A percentile compares a stretch with the other conserved stretches of the same genome.
These are phyloP conservation scores for Megaceryle alcyon DNA, from an alignment of 2,797 vertebrate species.

Conservation along the genomic window DNA sequence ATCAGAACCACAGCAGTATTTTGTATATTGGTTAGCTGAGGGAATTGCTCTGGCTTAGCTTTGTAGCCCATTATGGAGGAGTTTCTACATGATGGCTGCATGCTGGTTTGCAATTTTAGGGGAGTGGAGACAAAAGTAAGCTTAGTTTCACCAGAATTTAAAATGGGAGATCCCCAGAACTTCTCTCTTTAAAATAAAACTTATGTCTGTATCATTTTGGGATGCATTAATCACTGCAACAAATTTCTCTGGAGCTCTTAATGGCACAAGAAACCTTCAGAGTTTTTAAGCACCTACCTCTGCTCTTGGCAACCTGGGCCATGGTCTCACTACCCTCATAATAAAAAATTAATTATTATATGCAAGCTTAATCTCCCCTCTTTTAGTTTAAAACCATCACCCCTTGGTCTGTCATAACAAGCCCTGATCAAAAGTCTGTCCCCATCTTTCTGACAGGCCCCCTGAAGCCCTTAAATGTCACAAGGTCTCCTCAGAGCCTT, in stretches of 20 bases:
- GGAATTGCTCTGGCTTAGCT: not conserved
- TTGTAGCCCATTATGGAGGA: not conserved
- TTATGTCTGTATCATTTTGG: accelerated
- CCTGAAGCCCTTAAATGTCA: not conserved
- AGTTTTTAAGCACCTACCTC: not conserved
- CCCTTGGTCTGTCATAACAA: not conserved
- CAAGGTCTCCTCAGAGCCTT: not conserved
- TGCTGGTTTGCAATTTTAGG: not conserved
- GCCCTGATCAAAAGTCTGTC: not conserved
- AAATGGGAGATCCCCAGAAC: not conserved
- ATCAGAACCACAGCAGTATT: conserved; percentile 46
- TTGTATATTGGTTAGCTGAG: conserved; percentile 44
- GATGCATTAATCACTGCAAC: not conserved
- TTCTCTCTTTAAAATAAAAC: not conserved
- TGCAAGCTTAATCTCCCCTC: not conserved
- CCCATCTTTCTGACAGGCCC: not conserved
- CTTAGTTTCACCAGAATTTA: not conserved
- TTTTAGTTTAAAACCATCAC: not conserved
- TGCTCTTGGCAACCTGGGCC: not conserved
- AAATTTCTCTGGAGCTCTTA: not conserved
- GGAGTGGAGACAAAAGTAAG: not conserved
- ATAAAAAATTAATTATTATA: too few relatives aligned
- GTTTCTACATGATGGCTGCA: not conserved
- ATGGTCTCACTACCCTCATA: too few relatives aligned
- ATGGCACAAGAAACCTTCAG: not conserved